These are phyloP conservation scores for Druceiella hillmani DNA, from an alignment of 2,888 invertebrate species.

Conservation along the genomic window DNA sequence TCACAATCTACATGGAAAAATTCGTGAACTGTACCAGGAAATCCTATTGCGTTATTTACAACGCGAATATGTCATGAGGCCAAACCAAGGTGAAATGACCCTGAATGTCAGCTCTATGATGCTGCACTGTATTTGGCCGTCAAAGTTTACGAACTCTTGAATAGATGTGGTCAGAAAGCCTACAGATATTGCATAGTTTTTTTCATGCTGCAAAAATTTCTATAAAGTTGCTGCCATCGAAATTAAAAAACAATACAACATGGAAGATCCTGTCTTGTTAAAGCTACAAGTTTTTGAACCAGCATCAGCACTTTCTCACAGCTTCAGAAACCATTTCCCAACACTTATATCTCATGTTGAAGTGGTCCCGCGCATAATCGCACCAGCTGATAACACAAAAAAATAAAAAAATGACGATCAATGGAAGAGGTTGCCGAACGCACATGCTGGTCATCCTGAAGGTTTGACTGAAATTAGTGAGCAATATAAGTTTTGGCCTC, in stretches of 20 bases:
- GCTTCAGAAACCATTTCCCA: no score
- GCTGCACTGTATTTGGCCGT: constrained; percentile 13
- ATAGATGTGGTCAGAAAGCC: constrained; percentile 10
- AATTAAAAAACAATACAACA: constrained; percentile 19
- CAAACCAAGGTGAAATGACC: constrained; percentile 11
- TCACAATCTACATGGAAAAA: constrained; percentile 5
- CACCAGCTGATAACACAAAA: constrained; percentile 4
- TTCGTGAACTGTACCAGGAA: constrained; percentile 12
- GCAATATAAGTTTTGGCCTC: constrained; percentile 17
- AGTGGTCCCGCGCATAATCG: constrained; percentile 7
- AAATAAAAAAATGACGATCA: no score
- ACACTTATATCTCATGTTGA: no score
- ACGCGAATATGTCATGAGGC: constrained; percentile 13
- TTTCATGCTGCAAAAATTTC: constrained; percentile 15
- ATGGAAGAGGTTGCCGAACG: constrained; percentile 13
- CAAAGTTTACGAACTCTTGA: constrained; percentile 14
- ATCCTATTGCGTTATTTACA: constrained; percentile 13
- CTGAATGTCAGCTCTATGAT: constrained; percentile 10
- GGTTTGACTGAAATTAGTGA: constrained; percentile 15
- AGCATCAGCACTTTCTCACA: no score
- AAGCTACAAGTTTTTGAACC: constrained; percentile 14
- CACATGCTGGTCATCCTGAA: constrained; percentile 15
- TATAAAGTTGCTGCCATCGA: constrained; percentile 15
- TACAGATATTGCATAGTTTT: constrained; percentile 4
- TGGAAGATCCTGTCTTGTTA: no score